A percentile compares a stretch with the other conserved stretches of the same genome.
phyloP scores from a whole-genome alignment of 2,888 invertebrate genomes.

The Polymixis lichenea region DNA sequence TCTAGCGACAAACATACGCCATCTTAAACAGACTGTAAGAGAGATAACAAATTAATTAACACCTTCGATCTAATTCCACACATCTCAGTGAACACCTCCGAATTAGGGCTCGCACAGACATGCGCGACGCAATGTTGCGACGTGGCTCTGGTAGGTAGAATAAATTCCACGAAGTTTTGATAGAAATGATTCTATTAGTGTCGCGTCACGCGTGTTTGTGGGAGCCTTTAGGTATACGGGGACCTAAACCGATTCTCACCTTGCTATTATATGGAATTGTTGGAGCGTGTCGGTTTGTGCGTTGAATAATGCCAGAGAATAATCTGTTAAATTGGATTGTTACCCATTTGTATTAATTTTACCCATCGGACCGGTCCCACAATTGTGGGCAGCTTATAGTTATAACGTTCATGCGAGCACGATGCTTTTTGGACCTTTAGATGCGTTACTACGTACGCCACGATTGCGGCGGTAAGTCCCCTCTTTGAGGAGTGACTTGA shows the following conservation, averaged over 20 bases:
- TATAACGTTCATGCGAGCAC: background rate
- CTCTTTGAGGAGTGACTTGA: no score
- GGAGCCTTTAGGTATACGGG: background rate
- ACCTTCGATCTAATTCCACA: background rate
- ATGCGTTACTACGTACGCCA: no score
- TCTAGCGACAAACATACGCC: background rate
- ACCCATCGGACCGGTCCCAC: background rate
- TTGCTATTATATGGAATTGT: slow-evolving; percentile 3
- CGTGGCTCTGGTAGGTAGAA: no score
- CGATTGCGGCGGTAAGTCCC: no score
- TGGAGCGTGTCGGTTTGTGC: background rate
- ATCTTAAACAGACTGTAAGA: background rate
- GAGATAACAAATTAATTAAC: slow-evolving; percentile 24
- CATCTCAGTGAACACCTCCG: slow-evolving; percentile 3
- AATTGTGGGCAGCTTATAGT: background rate
- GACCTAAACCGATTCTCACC: background rate
- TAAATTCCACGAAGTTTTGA: no score
- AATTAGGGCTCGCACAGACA: background rate
- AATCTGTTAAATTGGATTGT: slow-evolving; percentile 23
- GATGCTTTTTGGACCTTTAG: background rate
- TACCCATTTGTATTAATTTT: background rate
- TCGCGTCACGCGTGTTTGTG: no score
- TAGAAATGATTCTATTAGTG: no score
- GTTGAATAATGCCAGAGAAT: slow-evolving; percentile 21
- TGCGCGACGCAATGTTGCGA: no score